phyloP scores from a whole-genome alignment of 2,113 vertebrate genomes.

The Blennius ocellaris region DNA sequence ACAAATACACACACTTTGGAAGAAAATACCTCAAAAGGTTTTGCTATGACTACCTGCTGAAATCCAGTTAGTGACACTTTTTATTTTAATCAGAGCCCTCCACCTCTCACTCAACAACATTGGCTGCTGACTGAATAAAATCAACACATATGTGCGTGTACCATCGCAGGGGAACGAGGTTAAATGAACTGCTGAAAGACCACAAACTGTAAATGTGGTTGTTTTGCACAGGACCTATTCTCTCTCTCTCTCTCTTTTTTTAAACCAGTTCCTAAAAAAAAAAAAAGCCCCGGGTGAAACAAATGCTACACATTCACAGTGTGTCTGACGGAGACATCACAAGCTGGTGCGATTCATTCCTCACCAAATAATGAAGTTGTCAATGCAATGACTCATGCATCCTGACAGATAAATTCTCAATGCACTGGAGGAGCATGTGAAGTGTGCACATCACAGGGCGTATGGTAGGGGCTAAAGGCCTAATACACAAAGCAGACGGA shows the following conservation, averaged over 20 bases:
- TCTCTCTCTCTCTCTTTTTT: neutral
- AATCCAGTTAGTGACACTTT: slow-evolving; percentile 40
- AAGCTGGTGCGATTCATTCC: slow-evolving; percentile 43
- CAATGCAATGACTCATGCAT: slow-evolving; percentile 63
- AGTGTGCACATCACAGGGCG: slow-evolving; percentile 17
- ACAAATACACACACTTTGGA: slow-evolving; percentile 48
- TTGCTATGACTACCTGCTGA: slow-evolving; percentile 64
- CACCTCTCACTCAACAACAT: slow-evolving; percentile 45
- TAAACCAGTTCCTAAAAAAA: slow-evolving; percentile 19
- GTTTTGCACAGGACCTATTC: slow-evolving; percentile 52
- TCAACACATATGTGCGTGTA: slow-evolving; percentile 27
- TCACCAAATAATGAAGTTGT: slow-evolving; percentile 56
- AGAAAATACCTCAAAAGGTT: slow-evolving; percentile 54
- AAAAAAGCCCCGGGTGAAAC: slow-evolving; percentile 23
- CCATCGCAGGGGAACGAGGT: slow-evolving; percentile 27
- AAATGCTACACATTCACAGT: slow-evolving; percentile 39
- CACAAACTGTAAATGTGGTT: slow-evolving; percentile 43
- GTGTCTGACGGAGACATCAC: slow-evolving; percentile 54
- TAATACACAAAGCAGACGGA: neutral
- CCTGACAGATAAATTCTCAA: slow-evolving; percentile 63
- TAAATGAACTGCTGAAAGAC: slow-evolving; percentile 61
- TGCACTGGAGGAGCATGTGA: slow-evolving; percentile 36
- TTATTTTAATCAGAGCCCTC: slow-evolving; percentile 49
- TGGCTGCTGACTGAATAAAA: slow-evolving; percentile 61
- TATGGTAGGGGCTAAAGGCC: slow-evolving; percentile 5